Evolutionary conservation across 2,888 invertebrate genomes (phyloP).

Genomic region (Xanthia icteritia): DNA sequence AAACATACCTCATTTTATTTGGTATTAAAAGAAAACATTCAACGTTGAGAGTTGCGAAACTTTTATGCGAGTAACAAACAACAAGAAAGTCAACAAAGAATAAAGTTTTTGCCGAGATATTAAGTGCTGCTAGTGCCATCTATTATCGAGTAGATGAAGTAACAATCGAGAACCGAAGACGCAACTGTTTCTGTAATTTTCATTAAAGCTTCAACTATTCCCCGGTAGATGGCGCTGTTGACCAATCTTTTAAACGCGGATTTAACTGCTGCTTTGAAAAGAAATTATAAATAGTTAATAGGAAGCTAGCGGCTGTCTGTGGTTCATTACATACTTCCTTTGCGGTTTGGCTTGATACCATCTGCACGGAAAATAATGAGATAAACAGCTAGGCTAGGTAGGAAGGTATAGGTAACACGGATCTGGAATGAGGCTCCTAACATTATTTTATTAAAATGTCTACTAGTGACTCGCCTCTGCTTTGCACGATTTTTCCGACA

Average conservation of each 20-base stretch:
- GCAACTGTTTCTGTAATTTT: rapidly evolving
- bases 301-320: conserved; percentile 23
- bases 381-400: neutral
- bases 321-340: conserved; percentile 17
- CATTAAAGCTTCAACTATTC: conserved; percentile 40
- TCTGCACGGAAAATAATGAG: conserved; percentile 33
- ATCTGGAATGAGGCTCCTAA: neutral
- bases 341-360: conserved; percentile 28
- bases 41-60: conserved; percentile 34
- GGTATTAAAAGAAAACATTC: neutral
- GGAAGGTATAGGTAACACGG: neutral
- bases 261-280: neutral
- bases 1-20: neutral
- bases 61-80: conserved; percentile 13
- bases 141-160: conserved; percentile 28
- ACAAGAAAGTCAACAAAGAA: conserved; percentile 16
- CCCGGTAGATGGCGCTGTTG: conserved; percentile 63
- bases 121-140: conserved; percentile 36
- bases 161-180: rapidly evolving
- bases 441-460: neutral
- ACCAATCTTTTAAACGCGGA: rapidly evolving
- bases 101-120: neutral
- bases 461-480: too few species aligned
- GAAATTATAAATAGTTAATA: conserved; percentile 15
- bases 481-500: too few species aligned